These are phyloP conservation scores for Columba guinea DNA, from an alignment of 2,797 vertebrate genomes.

Conservation along the genomic window DNA sequence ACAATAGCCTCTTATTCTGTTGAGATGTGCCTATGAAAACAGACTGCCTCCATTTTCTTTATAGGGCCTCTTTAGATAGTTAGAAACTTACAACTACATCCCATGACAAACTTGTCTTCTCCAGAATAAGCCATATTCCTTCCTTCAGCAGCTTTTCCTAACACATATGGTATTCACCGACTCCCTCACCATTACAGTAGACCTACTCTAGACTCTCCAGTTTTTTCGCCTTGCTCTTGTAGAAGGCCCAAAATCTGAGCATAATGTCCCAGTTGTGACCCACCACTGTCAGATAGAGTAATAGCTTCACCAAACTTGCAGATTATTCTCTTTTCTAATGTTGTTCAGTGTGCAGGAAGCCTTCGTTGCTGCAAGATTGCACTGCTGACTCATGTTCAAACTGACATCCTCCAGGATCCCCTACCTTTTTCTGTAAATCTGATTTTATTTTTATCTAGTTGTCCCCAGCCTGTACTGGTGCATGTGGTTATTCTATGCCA, in stretches of 20 bases:
- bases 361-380: not conserved
- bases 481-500: not conserved
- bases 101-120: not conserved
- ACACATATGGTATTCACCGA: not conserved
- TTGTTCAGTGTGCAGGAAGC: not conserved
- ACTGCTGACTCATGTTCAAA: not conserved
- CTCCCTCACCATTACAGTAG: not conserved
- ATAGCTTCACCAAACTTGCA: not conserved
- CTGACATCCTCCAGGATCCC: not conserved
- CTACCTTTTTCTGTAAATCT: not conserved
- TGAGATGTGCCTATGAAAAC: not conserved
- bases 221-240: not conserved
- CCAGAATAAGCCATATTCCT: not conserved
- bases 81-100: not conserved
- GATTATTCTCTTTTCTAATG: not conserved
- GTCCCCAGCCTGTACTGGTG: not conserved
- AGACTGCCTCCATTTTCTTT: not conserved
- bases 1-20: not conserved
- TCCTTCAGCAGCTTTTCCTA: not conserved
- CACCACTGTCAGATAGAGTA: not conserved
- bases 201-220: not conserved
- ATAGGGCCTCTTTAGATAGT: not conserved
- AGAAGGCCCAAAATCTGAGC: not conserved
- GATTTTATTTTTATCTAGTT: not conserved
- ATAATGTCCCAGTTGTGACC: not conserved